These are phyloP conservation scores for Euplagia quadripunctaria DNA, from an alignment of 2,888 invertebrate genomes.

Conservation along the genomic window DNA sequence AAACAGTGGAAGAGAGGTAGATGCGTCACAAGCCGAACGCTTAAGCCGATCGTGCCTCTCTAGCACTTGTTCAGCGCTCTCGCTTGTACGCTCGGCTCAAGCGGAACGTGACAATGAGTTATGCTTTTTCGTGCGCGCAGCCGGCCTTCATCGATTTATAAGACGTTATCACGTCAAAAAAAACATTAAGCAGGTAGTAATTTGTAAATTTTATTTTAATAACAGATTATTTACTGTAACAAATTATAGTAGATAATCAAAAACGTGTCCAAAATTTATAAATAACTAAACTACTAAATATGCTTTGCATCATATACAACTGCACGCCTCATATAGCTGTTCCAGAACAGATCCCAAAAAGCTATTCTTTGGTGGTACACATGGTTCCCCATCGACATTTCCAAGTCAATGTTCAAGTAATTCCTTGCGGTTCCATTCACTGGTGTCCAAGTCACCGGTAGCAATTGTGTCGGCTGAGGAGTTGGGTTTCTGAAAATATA, in stretches of 20 bases:
- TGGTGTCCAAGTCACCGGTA: constrained; percentile 65
- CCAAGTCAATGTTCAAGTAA: constrained; percentile 62
- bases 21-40: too few relatives aligned
- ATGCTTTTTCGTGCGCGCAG: too few relatives aligned
- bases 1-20: too few relatives aligned
- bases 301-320: constrained; percentile 9
- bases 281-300: not conserved
- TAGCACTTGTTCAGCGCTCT: too few relatives aligned
- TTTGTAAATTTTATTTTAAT: not conserved
- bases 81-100: too few relatives aligned
- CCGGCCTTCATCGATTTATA: too few relatives aligned
- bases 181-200: too few relatives aligned
- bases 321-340: constrained; percentile 29
- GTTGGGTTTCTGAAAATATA: constrained; percentile 67
- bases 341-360: constrained; percentile 67
- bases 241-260: not conserved
- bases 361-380: constrained; percentile 61
- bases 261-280: not conserved
- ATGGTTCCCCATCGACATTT: constrained; percentile 49
- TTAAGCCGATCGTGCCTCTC: too few relatives aligned
- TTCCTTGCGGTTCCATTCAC: constrained; percentile 44
- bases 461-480: constrained; percentile 52
- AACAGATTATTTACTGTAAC: not conserved
- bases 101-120: too few relatives aligned
- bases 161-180: too few relatives aligned